A percentile compares a stretch with the other conserved stretches of the same genome.
Evolutionary conservation across 1,140 invertebrate genomes (phyloP).

Genomic region (Bilobella aurantiaca): DNA sequence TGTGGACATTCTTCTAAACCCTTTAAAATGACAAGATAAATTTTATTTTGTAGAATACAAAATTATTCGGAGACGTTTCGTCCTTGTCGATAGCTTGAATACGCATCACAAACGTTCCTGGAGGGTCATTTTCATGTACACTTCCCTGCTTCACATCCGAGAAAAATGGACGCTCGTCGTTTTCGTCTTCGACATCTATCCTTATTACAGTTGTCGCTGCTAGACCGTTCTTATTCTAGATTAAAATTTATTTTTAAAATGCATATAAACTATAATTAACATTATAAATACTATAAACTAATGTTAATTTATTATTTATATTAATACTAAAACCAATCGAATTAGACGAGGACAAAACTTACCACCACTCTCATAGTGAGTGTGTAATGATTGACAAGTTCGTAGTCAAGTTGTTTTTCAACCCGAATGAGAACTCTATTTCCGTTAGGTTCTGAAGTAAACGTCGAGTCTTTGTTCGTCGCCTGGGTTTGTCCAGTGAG

Average conservation of each 20-base stretch:
- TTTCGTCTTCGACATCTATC: slow-evolving; percentile 69
- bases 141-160: slow-evolving; percentile 62
- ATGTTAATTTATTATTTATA: too few relatives aligned
- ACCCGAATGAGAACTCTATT: slow-evolving; percentile 61
- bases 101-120: slow-evolving; percentile 71
- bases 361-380: slow-evolving; percentile 63
- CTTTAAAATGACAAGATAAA: too few relatives aligned
- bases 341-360: slow-evolving; percentile 8
- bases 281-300: too few relatives aligned
- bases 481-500: slow-evolving; percentile 67
- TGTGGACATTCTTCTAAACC: not conserved
- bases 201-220: slow-evolving; percentile 63
- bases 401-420: slow-evolving; percentile 64
- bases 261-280: too few relatives aligned
- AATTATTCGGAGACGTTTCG: slow-evolving; percentile 66
- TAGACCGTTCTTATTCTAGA: slow-evolving; percentile 64
- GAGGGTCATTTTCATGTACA: slow-evolving; percentile 69
- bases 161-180: slow-evolving; percentile 73
- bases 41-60: too few relatives aligned
- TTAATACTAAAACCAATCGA: not conserved
- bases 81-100: slow-evolving; percentile 76
- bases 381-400: slow-evolving; percentile 66
- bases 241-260: too few relatives aligned
- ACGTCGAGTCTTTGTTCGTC: slow-evolving; percentile 67
- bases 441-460: slow-evolving; percentile 52